Percentiles rank a stretch among this genome's conserved stretches.
Conservation (phyloP, 2,888 invertebrate species). For the Mesoligia furuncula region DNA sequence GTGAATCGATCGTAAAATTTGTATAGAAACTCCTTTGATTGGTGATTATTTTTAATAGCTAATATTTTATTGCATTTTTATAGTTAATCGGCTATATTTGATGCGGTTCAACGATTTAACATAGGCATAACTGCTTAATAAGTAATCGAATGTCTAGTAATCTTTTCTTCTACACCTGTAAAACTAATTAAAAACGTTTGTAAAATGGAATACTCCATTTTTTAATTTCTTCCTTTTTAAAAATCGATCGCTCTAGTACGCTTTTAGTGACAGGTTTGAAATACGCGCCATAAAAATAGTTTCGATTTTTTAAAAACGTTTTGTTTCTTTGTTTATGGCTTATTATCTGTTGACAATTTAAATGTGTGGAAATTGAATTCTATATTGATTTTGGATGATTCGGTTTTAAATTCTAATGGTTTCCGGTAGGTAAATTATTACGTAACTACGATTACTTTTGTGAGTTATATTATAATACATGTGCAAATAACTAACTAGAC, state of each 20-base stretch:
- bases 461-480: background rate
- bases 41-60: slow-evolving; percentile 79
- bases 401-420: background rate
- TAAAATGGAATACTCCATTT: slow-evolving; percentile 19
- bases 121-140: slow-evolving; percentile 70
- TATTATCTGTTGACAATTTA: slow-evolving; percentile 54
- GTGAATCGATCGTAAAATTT: slow-evolving; percentile 80
- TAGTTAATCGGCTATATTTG: slow-evolving; percentile 65
- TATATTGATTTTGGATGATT: slow-evolving; percentile 27
- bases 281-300: slow-evolving; percentile 45
- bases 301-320: slow-evolving; percentile 49
- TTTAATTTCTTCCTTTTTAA: slow-evolving; percentile 57
- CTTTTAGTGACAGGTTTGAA: slow-evolving; percentile 39
- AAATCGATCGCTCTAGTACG: slow-evolving; percentile 59
- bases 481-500: background rate
- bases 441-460: background rate
- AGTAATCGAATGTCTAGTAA: slow-evolving; percentile 62
- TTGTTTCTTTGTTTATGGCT: slow-evolving; percentile 38
- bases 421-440: background rate
- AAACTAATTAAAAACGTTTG: slow-evolving; percentile 47
- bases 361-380: slow-evolving; percentile 43
- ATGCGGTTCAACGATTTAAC: slow-evolving; percentile 61
- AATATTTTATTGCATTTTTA: slow-evolving; percentile 75
- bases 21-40: slow-evolving; percentile 82
- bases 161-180: slow-evolving; percentile 58